phyloP scores from a whole-genome alignment of 2,797 vertebrate species.

The Xenopus petersii region DNA sequence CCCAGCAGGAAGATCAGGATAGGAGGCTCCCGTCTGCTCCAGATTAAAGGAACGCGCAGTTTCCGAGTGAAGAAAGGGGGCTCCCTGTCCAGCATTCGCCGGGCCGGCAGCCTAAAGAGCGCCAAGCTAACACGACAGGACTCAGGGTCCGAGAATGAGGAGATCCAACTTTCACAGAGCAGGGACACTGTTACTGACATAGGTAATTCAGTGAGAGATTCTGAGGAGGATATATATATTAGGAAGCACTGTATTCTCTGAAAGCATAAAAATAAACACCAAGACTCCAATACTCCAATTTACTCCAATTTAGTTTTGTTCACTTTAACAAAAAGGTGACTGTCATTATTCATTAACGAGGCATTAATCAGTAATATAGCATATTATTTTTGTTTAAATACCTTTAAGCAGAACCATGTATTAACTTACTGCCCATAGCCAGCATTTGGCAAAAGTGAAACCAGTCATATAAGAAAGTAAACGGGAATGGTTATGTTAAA shows the following conservation, averaged over 20 bases:
- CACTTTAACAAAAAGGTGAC: no score
- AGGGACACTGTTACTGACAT: slow-evolving; percentile 97
- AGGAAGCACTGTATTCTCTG: not conserved
- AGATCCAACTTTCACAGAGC: slow-evolving; percentile 94
- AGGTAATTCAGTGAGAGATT: slow-evolving; percentile 77
- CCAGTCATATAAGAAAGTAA: no score
- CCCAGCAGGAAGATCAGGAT: slow-evolving; percentile 92
- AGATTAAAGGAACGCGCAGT: slow-evolving; percentile 98
- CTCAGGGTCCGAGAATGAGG: slow-evolving; percentile 97
- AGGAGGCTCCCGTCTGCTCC: slow-evolving; percentile 93
- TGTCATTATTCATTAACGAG: no score
- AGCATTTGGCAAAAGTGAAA: no score
- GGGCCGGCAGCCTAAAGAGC: slow-evolving; percentile 97
- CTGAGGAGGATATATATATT: slow-evolving; percentile 41
- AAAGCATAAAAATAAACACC: no score
- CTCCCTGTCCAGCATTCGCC: slow-evolving; percentile 92
- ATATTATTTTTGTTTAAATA: no score
- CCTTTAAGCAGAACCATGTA: no score
- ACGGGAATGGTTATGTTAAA: no score
- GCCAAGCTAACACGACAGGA: slow-evolving; percentile 97
- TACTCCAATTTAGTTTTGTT: no score
- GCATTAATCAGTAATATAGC: no score
- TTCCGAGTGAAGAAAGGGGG: slow-evolving; percentile 97
- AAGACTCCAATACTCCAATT: no score
- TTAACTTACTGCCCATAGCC: no score